Percentiles rank a stretch among this genome's conserved stretches.
phyloP scores from a whole-genome alignment of 1,140 invertebrate species.

The Proales similis region DNA sequence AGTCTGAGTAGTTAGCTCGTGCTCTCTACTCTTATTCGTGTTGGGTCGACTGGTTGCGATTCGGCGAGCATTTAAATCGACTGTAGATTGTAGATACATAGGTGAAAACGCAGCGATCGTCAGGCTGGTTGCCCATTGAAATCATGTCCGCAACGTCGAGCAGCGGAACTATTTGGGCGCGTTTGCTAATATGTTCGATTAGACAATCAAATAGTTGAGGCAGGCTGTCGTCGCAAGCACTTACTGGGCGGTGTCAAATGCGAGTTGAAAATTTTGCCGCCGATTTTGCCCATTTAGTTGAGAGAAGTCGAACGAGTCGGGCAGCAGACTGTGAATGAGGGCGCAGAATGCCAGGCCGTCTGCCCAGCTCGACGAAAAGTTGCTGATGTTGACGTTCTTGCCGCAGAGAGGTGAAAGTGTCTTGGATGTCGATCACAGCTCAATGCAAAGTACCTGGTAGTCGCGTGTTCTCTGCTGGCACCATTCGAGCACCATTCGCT shows the following conservation, averaged over 20 bases:
- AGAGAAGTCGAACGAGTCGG: slow-evolving; percentile 72
- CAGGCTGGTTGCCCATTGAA: slow-evolving; percentile 59
- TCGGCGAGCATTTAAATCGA: no score
- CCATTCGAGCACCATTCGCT: slow-evolving; percentile 35
- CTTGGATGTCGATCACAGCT: background rate
- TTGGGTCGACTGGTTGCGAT: no score
- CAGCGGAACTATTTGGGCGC: slow-evolving; percentile 19
- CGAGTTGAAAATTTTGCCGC: slow-evolving; percentile 86
- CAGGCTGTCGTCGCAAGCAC: no score
- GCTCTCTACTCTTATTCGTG: no score
- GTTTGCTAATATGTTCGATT: background rate
- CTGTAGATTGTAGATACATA: slow-evolving; percentile 96
- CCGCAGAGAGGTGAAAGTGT: slow-evolving; percentile 35
- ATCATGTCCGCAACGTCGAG: slow-evolving; percentile 37
- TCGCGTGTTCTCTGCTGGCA: slow-evolving; percentile 28
- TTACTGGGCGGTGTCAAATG: slow-evolving; percentile 91
- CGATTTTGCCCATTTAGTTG: slow-evolving; percentile 73
- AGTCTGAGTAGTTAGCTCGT: no score
- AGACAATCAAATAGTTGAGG: background rate
- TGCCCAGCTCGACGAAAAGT: slow-evolving; percentile 85
- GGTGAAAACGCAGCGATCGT: slow-evolving; percentile 99
- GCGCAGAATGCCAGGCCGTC: slow-evolving; percentile 98
- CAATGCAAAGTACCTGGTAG: background rate
- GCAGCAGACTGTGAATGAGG: slow-evolving; percentile 91
- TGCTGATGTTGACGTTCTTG: slow-evolving; percentile 78